Conservation (phyloP, 2,888 invertebrate genomes). For the Asteroscopus sphinx region DNA sequence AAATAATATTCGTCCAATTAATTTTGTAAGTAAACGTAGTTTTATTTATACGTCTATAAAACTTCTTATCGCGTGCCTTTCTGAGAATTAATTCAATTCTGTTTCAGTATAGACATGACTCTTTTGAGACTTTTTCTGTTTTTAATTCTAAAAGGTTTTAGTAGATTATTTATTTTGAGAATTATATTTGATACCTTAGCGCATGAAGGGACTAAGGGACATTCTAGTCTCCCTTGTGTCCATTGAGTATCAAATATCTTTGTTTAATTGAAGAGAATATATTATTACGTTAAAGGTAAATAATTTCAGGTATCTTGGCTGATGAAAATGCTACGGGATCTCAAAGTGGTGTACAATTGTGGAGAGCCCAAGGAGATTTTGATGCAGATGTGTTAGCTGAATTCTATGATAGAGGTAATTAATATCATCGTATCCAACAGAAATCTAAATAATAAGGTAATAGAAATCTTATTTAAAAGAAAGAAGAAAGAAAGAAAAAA, state of each 20-base stretch:
- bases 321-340: slow-evolving; percentile 5
- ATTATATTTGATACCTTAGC: too few species aligned
- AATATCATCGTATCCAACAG: not conserved
- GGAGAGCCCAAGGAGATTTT: slow-evolving; percentile 35
- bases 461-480: too few species aligned
- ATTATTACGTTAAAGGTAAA: too few species aligned
- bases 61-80: slow-evolving; percentile 30
- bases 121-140: slow-evolving; percentile 16
- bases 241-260: not conserved
- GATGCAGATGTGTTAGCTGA: slow-evolving; percentile 15
- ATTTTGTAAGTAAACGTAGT: slow-evolving; percentile 10
- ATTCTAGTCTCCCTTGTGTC: not conserved
- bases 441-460: too few species aligned
- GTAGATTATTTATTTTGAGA: not conserved
- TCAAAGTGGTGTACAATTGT: slow-evolving; percentile 22
- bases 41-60: slow-evolving; percentile 21
- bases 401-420: slow-evolving; percentile 41
- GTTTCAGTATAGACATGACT: slow-evolving; percentile 28
- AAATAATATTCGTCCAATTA: slow-evolving; percentile 17
- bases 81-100: not conserved
- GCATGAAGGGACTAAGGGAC: not conserved
- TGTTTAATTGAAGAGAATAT: not conserved
- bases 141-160: slow-evolving; percentile 31
- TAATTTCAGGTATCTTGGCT: slow-evolving; percentile 17
- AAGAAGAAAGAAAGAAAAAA: too few species aligned